A percentile compares a stretch with the other conserved stretches of the same genome.
These are phyloP conservation scores for Oscheius sp. DNA, from an alignment of 2,888 invertebrate genomes.

Conservation along the genomic window DNA sequence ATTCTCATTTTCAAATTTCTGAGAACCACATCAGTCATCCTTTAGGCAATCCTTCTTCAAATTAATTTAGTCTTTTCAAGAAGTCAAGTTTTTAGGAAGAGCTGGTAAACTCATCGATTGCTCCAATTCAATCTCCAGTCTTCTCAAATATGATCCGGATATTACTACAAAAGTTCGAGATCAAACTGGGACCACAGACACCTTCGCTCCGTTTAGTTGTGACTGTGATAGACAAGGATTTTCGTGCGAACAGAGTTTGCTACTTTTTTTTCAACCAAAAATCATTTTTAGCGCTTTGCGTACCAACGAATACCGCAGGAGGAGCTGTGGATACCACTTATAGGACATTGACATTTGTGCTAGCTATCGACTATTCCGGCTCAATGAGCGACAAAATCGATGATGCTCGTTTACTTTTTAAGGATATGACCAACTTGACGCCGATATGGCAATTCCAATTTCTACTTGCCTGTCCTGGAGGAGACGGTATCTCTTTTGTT, in stretches of 20 bases:
- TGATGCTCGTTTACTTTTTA: not conserved
- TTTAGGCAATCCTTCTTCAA: too few relatives aligned
- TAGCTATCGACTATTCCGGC: not conserved
- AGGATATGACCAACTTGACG: too few relatives aligned
- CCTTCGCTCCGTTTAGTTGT: not conserved
- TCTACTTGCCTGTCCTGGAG: not conserved
- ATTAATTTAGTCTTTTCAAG: not conserved
- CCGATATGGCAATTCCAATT: constrained; percentile 22
- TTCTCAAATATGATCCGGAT: not conserved
- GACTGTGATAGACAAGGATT: constrained; percentile 7
- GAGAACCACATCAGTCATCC: too few relatives aligned
- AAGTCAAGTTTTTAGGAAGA: not conserved
- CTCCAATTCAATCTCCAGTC: not conserved
- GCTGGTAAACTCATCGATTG: constrained; percentile 9
- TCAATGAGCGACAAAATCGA: too few relatives aligned
- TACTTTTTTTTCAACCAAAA: not conserved
- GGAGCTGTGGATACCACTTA: constrained; percentile 1
- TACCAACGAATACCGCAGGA: not conserved
- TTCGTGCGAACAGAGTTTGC: not conserved
- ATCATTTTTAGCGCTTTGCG: not conserved
- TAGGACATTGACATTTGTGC: not conserved
- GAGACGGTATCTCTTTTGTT: not conserved
- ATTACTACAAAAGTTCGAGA: too few relatives aligned
- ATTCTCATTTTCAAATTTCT: too few relatives aligned
- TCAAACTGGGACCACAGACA: too few relatives aligned